Evolutionary conservation across 2,888 invertebrate species (phyloP), one percentile per base, ranked within the genome.

Genomic region (Scaptomyza reducta): DNA sequence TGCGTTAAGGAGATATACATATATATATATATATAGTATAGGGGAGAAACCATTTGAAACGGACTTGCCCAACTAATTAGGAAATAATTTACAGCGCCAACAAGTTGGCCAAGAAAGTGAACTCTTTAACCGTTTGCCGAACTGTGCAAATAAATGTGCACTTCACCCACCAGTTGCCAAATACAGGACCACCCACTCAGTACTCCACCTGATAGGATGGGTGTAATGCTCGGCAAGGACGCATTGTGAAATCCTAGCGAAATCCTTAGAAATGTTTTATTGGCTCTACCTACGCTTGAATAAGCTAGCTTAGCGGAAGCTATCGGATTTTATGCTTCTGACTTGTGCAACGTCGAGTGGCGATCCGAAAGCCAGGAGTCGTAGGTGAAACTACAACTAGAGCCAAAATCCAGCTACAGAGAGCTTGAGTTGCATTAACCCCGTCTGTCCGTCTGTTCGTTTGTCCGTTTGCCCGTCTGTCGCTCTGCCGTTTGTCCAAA

Each of bases 191-290:
- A 10, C 33, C 42, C 18, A 40, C 40, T 10, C 16, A 1, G 14
- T 14, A 14, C 14, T 14, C 14, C 40, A 40, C 40, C 14, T 16
- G 40, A 16, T 16, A 3, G 40, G 16, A 10, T 40, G 40, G 9
- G 38, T 14, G 38, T 38, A 38, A 14, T 38, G 38, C 14, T 38
- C 38, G 70, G 78, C 60, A 70, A 68, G 65, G 71, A 64, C 59
- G 65, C 70, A 44, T 35, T 56, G 70, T 49, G 70, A 85, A 84
- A 84, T 84, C 87, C 88, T 51, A 65, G 75, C 62, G 59, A 79
- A 86, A 89, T 88, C 88, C 89, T 88, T 88, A 81, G 87, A 88
- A 86, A 87, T 89, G 87, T 87, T 87, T 87, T 87, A 89, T 89
- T 89, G 89, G 89, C 88, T 76, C 77, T 74, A 73, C 73, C 75